Conservation (phyloP, 2,113 vertebrate genomes). For the Trogon melanurus region DNA sequence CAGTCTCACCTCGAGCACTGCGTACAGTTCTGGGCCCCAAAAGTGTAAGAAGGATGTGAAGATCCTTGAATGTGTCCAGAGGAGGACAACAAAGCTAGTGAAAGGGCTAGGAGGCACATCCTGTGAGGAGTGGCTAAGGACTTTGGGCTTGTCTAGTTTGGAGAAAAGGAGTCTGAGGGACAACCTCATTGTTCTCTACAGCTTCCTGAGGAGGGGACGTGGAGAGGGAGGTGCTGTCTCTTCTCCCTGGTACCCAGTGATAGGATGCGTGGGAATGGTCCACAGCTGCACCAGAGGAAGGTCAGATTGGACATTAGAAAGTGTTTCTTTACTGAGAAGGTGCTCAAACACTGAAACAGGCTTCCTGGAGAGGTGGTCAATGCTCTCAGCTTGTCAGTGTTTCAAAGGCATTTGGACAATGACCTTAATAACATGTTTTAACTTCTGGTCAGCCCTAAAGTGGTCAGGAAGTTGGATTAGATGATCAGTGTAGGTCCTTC, state of each 20-base stretch:
- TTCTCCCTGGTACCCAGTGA: neutral
- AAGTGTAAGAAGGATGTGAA: neutral
- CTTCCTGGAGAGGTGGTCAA: neutral
- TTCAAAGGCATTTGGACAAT: neutral
- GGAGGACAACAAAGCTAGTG: neutral
- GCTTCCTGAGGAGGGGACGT: neutral
- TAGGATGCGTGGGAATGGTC: neutral
- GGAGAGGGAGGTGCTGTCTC: neutral
- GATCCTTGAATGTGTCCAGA: neutral
- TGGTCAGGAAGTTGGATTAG: neutral
- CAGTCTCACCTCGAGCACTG: neutral
- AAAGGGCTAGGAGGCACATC: neutral
- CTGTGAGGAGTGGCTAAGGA: neutral
- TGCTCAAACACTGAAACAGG: neutral
- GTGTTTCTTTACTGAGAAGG: neutral
- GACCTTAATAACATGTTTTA: neutral
- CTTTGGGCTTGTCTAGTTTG: neutral
- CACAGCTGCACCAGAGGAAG: neutral
- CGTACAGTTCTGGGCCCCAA: neutral
- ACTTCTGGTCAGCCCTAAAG: neutral
- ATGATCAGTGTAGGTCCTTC: neutral
- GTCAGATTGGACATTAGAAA: neutral
- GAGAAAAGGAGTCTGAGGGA: neutral
- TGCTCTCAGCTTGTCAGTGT: neutral
- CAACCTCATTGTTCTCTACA: neutral